Conservation (phyloP, 2,113 vertebrate genomes). For the Indicator indicator region DNA sequence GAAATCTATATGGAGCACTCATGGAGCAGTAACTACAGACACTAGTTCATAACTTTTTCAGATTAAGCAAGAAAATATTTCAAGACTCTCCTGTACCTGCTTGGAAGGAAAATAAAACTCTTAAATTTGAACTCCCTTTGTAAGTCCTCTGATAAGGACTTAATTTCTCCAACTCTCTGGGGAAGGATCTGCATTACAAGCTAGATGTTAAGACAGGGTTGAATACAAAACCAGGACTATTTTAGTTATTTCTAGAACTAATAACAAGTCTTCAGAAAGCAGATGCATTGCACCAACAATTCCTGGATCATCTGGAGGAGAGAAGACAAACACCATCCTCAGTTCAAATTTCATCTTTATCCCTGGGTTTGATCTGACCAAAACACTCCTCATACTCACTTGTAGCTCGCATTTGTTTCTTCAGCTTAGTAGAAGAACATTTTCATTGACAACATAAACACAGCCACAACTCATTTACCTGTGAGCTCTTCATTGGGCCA, state of each 20-base stretch:
- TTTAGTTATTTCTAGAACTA: neutral
- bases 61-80: neutral
- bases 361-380: rapidly evolving
- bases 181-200: neutral
- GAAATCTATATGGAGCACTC: neutral
- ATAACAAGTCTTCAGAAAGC: neutral
- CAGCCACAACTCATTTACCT: constrained; percentile 74
- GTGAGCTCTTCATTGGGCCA: constrained; percentile 93
- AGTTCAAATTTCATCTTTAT: neutral
- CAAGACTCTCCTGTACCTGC: neutral
- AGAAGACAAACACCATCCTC: neutral
- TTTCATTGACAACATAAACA: neutral
- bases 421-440: neutral
- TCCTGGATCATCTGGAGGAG: neutral
- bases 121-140: neutral
- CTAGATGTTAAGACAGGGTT: neutral
- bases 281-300: neutral
- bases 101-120: neutral
- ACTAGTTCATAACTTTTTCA: neutral
- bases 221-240: neutral
- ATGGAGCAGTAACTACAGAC: neutral
- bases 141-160: neutral
- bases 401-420: neutral
- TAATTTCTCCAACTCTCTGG: neutral
- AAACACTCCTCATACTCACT: neutral